A percentile compares a stretch with the other conserved stretches of the same genome.
Conservation (phyloP, 2,113 vertebrate species). For the Hippoglossus stenolepis region DNA sequence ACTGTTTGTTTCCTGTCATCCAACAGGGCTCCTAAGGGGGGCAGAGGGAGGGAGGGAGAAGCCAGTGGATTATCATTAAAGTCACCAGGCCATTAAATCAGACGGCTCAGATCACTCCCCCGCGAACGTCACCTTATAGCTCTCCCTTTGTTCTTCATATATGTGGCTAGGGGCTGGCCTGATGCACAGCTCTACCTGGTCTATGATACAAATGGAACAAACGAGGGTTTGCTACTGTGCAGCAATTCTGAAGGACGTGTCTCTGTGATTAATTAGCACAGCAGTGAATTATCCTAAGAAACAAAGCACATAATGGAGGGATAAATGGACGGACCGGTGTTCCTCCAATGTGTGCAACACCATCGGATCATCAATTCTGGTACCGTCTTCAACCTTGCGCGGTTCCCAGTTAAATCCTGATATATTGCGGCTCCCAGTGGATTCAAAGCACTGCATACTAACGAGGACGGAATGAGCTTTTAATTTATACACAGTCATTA, state of each 20-base stretch:
- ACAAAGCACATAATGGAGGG: neutral
- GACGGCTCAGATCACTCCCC: slow-evolving; percentile 62
- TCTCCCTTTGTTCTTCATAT: slow-evolving; percentile 7
- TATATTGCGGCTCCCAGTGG: slow-evolving; percentile 15
- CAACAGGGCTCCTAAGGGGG: slow-evolving; percentile 52
- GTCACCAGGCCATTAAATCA: slow-evolving; percentile 67
- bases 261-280: slow-evolving; percentile 6
- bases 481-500: slow-evolving; percentile 50
- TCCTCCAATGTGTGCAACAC: neutral
- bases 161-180: neutral
- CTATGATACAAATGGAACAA: neutral
- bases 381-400: slow-evolving; percentile 20
- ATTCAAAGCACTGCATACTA: slow-evolving; percentile 38
- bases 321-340: neutral
- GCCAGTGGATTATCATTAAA: slow-evolving; percentile 73
- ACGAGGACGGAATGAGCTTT: slow-evolving; percentile 34
- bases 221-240: neutral
- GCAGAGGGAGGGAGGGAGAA: slow-evolving; percentile 18
- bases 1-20: slow-evolving; percentile 85
- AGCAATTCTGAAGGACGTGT: neutral
- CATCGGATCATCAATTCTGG: slow-evolving; percentile 3
- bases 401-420: slow-evolving; percentile 22
- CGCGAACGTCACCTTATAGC: slow-evolving; percentile 39
- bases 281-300: slow-evolving; percentile 4
- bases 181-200: neutral